Base-by-base conservation (phyloP, 2,113 vertebrate species). In the Pachyramphus minor region DNA sequence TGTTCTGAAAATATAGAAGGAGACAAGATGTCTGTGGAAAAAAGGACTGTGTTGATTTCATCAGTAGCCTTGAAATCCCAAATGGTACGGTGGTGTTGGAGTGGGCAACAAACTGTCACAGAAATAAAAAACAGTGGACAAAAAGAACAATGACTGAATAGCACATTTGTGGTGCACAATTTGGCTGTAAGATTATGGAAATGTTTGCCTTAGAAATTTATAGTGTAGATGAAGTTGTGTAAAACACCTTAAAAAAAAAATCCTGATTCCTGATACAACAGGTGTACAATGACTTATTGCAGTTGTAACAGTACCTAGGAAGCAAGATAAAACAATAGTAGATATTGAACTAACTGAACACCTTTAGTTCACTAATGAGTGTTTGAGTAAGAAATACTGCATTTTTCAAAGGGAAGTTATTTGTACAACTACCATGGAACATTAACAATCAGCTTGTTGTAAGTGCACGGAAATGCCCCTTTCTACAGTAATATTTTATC, bases 261-360 rank as follows among this genome's bases (percentile, higher is more conserved):
- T 97, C 96, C 96, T 91, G 96, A 97, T 98, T 97, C 96, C 97
- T 98, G 98, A 97, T 98, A 98, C 97, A 98, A 98, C 97, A 98
- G 93, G 93, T 97, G 75, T 97, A 98, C 96, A 97, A 96, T 97
- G 97, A 98, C 96, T 98, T 98, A 98, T 98, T 98, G 98, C 98
- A 98, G 98, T 98, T 98, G 98, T 98, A 98, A 97, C 98, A 98
- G 97, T 98, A 98, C 97, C 96, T 95, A 98, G 97, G 97, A 97
- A 98, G 95, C 97, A 98, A 97, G 96, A 92, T 96, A 96, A 98
- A 98, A 97, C 75, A 94, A 98, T 94, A 97, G 96, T 97, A 96
- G 97, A 96, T 97, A 97, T 60, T 97, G 95, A 97, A 97, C 95
- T 97, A 97, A 97, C 95, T 64, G 95, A 98, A 97, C 95, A 97